Percentiles rank a stretch among this genome's conserved stretches.
phyloP scores from a whole-genome alignment of 2,113 vertebrate genomes.

The Otus sunia region DNA sequence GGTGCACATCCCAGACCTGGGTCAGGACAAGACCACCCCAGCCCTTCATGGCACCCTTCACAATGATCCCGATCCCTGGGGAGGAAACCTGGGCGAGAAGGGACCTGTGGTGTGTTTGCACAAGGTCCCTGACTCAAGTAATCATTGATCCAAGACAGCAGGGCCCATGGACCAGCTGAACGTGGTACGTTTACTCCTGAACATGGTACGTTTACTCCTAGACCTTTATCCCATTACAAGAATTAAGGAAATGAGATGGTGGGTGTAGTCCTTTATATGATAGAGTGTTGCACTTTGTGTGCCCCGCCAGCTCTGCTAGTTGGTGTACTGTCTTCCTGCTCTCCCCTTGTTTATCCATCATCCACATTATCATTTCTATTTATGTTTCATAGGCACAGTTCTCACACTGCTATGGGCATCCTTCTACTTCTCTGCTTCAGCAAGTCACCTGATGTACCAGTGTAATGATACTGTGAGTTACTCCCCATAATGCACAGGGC shows the following conservation, averaged over 20 bases:
- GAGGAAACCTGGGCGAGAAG: not conserved
- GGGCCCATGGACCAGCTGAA: not conserved
- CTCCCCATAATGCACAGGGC: accelerated
- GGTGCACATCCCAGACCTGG: accelerated
- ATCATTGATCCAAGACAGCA: not conserved
- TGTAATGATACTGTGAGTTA: accelerated
- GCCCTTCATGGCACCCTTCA: not conserved
- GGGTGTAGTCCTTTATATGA: not conserved
- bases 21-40: not conserved
- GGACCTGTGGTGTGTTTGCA: not conserved
- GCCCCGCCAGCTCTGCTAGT: not conserved
- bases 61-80: accelerated
- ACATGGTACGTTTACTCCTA: not conserved
- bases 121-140: not conserved
- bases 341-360: not conserved
- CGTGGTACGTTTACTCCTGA: too few relatives aligned
- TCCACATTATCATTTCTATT: not conserved
- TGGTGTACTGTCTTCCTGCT: not conserved
- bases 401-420: accelerated
- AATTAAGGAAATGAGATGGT: not conserved
- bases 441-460: not conserved
- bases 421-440: not conserved
- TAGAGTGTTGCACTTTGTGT: accelerated
- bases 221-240: too few relatives aligned
- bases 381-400: not conserved